Evolutionary conservation across 2,113 vertebrate species (phyloP), one percentile per base, ranked within the genome.

Genomic region (Tachuris rubrigastra): DNA sequence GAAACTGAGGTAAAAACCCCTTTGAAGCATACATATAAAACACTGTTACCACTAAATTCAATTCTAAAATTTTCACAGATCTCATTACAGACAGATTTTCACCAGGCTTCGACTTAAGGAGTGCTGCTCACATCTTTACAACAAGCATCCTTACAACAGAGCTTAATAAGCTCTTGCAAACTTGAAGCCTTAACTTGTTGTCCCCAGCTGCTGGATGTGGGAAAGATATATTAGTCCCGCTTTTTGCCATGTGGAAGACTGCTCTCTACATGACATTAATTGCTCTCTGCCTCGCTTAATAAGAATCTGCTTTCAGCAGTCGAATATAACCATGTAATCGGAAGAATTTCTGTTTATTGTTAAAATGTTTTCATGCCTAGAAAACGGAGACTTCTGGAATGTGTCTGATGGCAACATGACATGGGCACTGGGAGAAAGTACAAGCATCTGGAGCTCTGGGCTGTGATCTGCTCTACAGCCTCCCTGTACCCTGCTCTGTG

Each of bases 311-410:
- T 94, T 96, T 93, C 95, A 94, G 88, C 95, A 92, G 79, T 47
- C 2, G 2, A 94, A 85, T 91, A 90, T 94, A 96, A 90, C 82
- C 85, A 74, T 88, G 93, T 92, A 95, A 95, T 86, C 24, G 12
- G 85, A 87, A 90, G 95, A 92, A 94, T 79, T 83, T 96, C 87
- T 87, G 87, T 95, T 91, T 97, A 53, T 95, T 85, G 88, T 92
- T 97, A 66, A 96, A 82, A 65, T 72, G 72, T 93, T 79, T 96
- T 73, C 75, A 87, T 79, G 92, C 60, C 80, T 55, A 81, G 91
- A 94, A 92, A 87, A 96, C 3, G 62, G 91, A 83, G 78, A 79
- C 62, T 95, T 95, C 92, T 92, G 91, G 84, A 95, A 91, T 49
- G 93, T 76, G 72, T 92, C 71, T 71, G 87, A 30, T 68, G 91